phyloP scores from a whole-genome alignment of 2,113 vertebrate species.

The Podarcis cretensis region DNA sequence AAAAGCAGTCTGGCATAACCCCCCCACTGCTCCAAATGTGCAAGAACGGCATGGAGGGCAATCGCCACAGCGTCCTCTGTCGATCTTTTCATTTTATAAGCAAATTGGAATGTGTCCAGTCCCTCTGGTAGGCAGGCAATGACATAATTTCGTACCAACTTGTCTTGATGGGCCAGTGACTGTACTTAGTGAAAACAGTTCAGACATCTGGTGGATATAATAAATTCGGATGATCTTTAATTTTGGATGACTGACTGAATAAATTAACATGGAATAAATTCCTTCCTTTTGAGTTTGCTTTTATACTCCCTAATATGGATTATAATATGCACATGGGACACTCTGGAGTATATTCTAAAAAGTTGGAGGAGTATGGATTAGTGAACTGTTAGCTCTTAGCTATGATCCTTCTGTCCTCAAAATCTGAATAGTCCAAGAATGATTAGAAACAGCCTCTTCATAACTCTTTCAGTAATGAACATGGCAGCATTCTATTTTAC shows the following conservation, averaged over 20 bases:
- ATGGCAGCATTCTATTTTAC: not conserved
- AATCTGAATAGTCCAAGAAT: not conserved
- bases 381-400: not conserved
- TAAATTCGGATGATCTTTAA: not conserved
- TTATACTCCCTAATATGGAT: not conserved
- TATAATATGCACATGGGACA: not conserved
- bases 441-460: not conserved
- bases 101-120: no score
- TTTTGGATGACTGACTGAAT: not conserved
- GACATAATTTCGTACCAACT: no score
- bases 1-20: no score
- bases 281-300: not conserved
- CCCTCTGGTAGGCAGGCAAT: no score
- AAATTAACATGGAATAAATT: not conserved
- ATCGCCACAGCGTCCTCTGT: no score
- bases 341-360: not conserved
- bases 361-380: not conserved
- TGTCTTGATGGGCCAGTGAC: not conserved
- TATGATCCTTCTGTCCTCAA: not conserved
- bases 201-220: not conserved
- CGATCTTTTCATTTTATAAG: no score
- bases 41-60: no score
- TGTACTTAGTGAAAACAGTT: not conserved
- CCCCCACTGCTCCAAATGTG: no score
- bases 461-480: not conserved